These are phyloP conservation scores for Drosophila neoperkinsi DNA, from an alignment of 2,888 invertebrate species.

Conservation along the genomic window DNA sequence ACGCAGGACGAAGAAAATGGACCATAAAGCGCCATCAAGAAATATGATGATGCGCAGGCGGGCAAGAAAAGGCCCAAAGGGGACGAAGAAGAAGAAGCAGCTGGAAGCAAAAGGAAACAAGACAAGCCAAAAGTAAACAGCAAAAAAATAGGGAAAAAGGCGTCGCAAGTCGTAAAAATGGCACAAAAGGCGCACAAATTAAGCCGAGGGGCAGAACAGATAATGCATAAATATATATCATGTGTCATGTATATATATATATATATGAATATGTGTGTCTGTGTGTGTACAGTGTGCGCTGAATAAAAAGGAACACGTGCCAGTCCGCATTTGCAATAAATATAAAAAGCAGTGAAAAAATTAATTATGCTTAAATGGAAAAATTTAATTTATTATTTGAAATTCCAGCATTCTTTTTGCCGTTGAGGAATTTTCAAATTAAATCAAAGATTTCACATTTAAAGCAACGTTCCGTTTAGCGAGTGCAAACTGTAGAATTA, in stretches of 20 bases:
- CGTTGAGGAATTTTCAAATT: neutral
- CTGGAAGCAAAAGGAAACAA: conserved; percentile 2
- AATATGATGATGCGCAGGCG: conserved; percentile 49
- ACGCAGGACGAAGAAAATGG: conserved; percentile 23
- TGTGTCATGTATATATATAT: conserved; percentile 9
- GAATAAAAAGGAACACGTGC: too few species aligned
- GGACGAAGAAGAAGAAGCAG: neutral
- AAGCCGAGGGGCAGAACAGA: conserved; percentile 46
- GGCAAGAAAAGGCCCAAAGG: conserved; percentile 17
- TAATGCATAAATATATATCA: conserved; percentile 33
- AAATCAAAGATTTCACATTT: neutral
- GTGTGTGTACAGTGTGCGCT: neutral
- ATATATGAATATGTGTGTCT: neutral
- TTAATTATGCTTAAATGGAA: neutral
- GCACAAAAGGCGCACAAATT: conserved; percentile 70
- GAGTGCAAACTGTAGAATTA: conserved; percentile 2
- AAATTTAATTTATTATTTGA: neutral
- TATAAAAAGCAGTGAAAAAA: neutral
- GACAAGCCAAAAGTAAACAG: conserved; percentile 31
- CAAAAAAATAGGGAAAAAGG: conserved; percentile 43
- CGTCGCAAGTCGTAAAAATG: conserved; percentile 68
- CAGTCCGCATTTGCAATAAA: neutral
- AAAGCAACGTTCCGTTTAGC: neutral
- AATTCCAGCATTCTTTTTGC: neutral
- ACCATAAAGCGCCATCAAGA: conserved; percentile 52